A percentile compares a stretch with the other conserved stretches of the same genome.
These are phyloP conservation scores for Deroptyus accipitrinus DNA, from an alignment of 2,113 vertebrate species.

Conservation along the genomic window DNA sequence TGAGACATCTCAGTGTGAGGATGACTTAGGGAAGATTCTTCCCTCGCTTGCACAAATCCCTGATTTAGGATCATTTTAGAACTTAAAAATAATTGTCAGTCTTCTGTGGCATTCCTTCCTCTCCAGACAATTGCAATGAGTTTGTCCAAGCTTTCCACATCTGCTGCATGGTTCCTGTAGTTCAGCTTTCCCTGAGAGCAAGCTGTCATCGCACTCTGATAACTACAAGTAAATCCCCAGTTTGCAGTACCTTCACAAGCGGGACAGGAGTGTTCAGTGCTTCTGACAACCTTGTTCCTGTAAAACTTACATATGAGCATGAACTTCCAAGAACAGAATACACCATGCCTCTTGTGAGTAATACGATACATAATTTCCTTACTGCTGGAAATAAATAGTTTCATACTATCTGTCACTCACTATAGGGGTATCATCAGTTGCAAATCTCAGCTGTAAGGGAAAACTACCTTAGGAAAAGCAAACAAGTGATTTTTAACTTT, in stretches of 20 bases:
- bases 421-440: neutral
- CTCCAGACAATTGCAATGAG: neutral
- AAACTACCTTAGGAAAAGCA: neutral
- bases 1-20: neutral
- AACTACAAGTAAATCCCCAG: neutral
- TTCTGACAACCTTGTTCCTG: neutral
- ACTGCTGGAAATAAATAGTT: neutral
- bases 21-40: neutral
- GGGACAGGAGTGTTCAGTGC: neutral
- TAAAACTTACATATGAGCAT: neutral
- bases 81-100: neutral
- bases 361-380: neutral
- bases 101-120: neutral
- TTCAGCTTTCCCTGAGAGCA: neutral
- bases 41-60: neutral
- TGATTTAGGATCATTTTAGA: neutral
- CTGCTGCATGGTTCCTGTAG: neutral
- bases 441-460: neutral
- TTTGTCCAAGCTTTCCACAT: neutral
- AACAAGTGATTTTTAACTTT: conserved; percentile 8
- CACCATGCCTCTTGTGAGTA: neutral
- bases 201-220: neutral
- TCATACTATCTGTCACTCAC: neutral
- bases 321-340: neutral
- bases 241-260: neutral